phyloP scores from a whole-genome alignment of 2,888 invertebrate species.

The Melitaea athalia region DNA sequence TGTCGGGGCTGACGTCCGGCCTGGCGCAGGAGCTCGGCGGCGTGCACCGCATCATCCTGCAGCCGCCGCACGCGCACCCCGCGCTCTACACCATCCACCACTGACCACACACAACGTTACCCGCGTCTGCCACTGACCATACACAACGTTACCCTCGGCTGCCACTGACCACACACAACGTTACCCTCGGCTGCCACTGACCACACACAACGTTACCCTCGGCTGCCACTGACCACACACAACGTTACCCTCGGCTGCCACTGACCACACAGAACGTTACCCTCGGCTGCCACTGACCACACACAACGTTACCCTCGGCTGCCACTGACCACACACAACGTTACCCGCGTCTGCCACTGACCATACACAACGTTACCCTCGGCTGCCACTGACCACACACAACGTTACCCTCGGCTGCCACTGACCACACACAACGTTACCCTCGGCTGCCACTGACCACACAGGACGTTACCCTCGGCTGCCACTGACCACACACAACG shows the following conservation, averaged over 20 bases:
- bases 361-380: too few relatives aligned
- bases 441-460: too few relatives aligned
- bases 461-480: neutral
- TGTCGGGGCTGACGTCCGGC: constrained; percentile 53
- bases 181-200: too few relatives aligned
- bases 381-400: neutral
- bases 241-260: too few relatives aligned
- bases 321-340: too few relatives aligned
- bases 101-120: constrained; percentile 38
- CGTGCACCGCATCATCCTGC: constrained; percentile 76
- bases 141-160: too few relatives aligned
- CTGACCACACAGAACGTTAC: neutral
- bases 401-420: too few relatives aligned
- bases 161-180: too few relatives aligned
- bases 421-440: too few relatives aligned
- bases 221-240: neutral
- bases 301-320: too few relatives aligned
- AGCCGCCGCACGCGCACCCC: constrained; percentile 61
- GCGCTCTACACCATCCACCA: constrained; percentile 76
- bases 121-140: neutral
- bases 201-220: neutral
- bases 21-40: constrained; percentile 61
- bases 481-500: neutral
- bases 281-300: too few relatives aligned
- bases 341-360: neutral